Conservation (phyloP, 2,888 invertebrate genomes). For the Drosophila affinis region DNA sequence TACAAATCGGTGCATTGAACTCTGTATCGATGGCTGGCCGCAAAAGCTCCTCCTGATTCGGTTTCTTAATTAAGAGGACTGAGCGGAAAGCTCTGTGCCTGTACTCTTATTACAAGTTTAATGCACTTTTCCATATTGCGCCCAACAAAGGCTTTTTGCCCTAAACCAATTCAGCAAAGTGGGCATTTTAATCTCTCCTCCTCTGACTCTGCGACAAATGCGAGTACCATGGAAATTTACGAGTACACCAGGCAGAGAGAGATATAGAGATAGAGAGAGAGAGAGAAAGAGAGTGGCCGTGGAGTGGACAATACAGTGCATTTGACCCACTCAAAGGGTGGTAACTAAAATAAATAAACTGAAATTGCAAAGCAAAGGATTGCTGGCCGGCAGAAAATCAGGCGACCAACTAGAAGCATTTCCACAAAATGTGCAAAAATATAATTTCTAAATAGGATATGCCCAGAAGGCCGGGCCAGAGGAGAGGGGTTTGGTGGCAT, state of each 20-base stretch:
- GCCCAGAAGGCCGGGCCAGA: conserved; percentile 4
- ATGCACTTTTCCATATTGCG: conserved; percentile 43
- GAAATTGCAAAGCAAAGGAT: conserved; percentile 74
- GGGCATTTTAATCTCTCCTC: conserved; percentile 51
- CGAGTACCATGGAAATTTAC: conserved; percentile 41
- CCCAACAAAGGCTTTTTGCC: conserved; percentile 38
- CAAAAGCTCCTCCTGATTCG: conserved; percentile 1
- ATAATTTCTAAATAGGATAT: conserved; percentile 75
- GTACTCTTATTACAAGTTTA: conserved; percentile 40
- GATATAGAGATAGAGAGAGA: background rate
- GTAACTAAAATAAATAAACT: conserved; percentile 78
- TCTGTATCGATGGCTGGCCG: background rate
- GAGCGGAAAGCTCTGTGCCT: background rate
- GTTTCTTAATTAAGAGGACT: conserved; percentile 51
- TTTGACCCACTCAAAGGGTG: conserved; percentile 63
- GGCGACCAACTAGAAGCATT: conserved; percentile 56
- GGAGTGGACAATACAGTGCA: conserved; percentile 55
- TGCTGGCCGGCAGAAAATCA: conserved; percentile 74
- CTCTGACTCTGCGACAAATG: conserved; percentile 18
- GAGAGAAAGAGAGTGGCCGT: background rate
- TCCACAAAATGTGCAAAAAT: conserved; percentile 71
- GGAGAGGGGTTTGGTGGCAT: conserved; percentile 35
- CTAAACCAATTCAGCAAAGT: conserved; percentile 57
- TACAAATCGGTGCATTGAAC: conserved; percentile 5
- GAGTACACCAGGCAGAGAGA: conserved; percentile 1